Conservation (phyloP, 2,888 invertebrate genomes). For the Petrolisthes manimaculis region DNA sequence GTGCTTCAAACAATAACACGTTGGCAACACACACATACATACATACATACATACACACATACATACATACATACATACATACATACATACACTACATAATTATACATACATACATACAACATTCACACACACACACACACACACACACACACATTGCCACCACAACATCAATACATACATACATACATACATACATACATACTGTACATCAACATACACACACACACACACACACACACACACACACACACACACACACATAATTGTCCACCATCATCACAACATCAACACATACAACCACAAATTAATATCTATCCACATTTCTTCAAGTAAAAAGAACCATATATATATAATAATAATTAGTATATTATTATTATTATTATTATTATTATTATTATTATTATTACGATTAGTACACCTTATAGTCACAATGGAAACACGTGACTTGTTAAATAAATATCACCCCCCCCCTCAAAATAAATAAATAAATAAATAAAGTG, state of each 20-base stretch:
- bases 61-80: background rate
- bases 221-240: too few species aligned
- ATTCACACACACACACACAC: too few species aligned
- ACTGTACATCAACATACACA: too few species aligned
- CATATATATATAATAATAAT: too few species aligned
- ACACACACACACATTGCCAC: too few species aligned
- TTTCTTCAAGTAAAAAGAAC: slow-evolving; percentile 5
- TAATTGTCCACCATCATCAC: background rate
- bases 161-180: too few species aligned
- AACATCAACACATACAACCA: background rate
- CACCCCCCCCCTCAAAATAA: too few species aligned
- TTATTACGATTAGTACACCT: background rate
- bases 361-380: too few species aligned
- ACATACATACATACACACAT: background rate
- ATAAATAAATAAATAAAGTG: too few species aligned
- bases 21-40: background rate
- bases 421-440: background rate
- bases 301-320: background rate
- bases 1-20: background rate
- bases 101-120: slow-evolving; percentile 6
- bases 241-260: too few species aligned
- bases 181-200: too few species aligned
- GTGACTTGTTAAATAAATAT: background rate
- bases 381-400: too few species aligned
- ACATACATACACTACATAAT: background rate